These are phyloP conservation scores for Hermodice carunculata DNA, from an alignment of 2,888 invertebrate genomes.

Conservation along the genomic window DNA sequence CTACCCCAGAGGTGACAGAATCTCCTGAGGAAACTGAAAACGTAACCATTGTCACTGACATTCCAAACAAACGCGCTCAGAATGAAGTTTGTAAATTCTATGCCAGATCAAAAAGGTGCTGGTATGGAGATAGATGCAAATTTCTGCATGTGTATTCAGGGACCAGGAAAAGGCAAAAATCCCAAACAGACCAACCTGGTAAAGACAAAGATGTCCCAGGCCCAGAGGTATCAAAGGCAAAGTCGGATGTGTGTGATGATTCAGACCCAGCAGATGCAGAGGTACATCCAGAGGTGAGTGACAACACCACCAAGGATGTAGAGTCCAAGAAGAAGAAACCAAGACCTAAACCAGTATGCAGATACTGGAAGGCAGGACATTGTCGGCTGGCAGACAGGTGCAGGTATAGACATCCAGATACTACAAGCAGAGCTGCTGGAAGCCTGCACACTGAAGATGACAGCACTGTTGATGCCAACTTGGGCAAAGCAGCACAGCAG, in stretches of 20 bases:
- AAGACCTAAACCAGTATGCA: not conserved
- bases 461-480: not conserved
- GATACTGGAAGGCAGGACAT: slow-evolving; percentile 44
- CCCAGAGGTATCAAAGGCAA: not conserved
- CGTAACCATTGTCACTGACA: too few relatives aligned
- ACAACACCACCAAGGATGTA: not conserved
- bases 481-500: not conserved
- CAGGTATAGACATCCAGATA: slow-evolving; percentile 42
- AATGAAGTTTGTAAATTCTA: too few relatives aligned
- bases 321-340: not conserved
- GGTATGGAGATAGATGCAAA: not conserved
- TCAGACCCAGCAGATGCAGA: not conserved
- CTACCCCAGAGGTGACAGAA: too few relatives aligned
- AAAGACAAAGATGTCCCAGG: not conserved
- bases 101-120: too few relatives aligned
- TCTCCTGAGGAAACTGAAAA: too few relatives aligned
- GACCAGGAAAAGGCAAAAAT: too few relatives aligned
- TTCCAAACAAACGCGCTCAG: too few relatives aligned
- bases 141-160: not conserved
- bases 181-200: too few relatives aligned
- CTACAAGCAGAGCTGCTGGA: not conserved
- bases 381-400: slow-evolving; percentile 51
- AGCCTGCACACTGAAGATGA: not conserved
- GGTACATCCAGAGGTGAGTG: too few relatives aligned
- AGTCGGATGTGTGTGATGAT: not conserved